Evolutionary conservation across 2,797 vertebrate species (phyloP).

Genomic region (Lophius americanus): DNA sequence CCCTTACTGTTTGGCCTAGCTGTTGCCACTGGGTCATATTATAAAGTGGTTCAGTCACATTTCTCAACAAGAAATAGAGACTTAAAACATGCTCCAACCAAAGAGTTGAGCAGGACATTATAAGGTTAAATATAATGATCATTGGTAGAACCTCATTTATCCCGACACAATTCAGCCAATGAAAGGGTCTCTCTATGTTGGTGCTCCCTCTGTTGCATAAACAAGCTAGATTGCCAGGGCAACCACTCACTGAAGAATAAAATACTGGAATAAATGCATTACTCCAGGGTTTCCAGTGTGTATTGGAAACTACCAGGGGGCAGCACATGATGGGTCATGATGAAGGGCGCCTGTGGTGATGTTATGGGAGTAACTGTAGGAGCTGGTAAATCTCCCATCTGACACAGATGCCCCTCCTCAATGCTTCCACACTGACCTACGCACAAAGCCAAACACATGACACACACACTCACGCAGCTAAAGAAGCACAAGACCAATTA

Average conservation of each 20-base stretch:
- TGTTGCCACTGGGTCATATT: too few species aligned
- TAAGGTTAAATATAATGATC: neutral
- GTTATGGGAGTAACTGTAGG: conserved; percentile 66
- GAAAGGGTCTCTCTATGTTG: conserved; percentile 2
- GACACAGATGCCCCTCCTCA: conserved; percentile 71
- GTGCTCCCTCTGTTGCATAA: conserved; percentile 21
- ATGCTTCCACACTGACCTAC: conserved; percentile 24
- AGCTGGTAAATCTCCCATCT: conserved; percentile 69
- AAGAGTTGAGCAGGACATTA: too few species aligned
- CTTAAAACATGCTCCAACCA: too few species aligned
- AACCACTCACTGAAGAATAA: conserved; percentile 29
- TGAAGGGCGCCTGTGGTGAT: conserved; percentile 21
- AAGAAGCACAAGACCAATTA: conserved; percentile 63
- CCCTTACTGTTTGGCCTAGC: too few species aligned
- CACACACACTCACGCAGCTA: conserved; percentile 14
- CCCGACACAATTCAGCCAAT: neutral
- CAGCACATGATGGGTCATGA: conserved; percentile 21
- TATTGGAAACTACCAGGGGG: conserved; percentile 47
- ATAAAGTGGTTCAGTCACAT: too few species aligned
- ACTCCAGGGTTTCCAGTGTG: conserved; percentile 38
- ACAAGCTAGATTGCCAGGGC: conserved; percentile 27
- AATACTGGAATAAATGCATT: conserved; percentile 34
- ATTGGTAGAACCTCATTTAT: neutral
- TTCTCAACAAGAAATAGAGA: too few species aligned
- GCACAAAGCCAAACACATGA: conserved; percentile 22